Percentiles rank a stretch among this genome's conserved stretches.
These are phyloP conservation scores for Megaptera novaeangliae DNA, from an alignment of 2,113 vertebrate genomes.

Conservation along the genomic window DNA sequence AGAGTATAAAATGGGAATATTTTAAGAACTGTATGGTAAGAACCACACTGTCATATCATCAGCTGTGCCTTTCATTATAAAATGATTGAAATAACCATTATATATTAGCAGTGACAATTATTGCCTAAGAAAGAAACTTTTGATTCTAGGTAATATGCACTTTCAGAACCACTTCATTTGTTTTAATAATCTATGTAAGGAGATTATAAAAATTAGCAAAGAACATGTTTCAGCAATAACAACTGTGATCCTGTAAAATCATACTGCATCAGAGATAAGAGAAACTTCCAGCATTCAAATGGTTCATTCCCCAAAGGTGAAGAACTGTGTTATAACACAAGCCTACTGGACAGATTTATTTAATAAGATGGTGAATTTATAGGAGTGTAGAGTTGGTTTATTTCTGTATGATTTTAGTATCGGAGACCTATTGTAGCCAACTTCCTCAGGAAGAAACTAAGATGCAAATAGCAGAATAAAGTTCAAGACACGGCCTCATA, in stretches of 20 bases:
- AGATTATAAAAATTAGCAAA: neutral
- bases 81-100: neutral
- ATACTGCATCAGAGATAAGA: neutral
- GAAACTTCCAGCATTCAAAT: neutral
- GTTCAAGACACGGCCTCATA: neutral
- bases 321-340: neutral
- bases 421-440: neutral
- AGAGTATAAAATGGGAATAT: neutral
- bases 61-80: neutral
- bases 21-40: neutral
- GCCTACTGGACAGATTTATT: neutral
- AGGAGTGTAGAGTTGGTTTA: neutral
- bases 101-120: neutral
- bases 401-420: neutral
- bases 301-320: neutral
- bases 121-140: neutral
- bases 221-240: neutral
- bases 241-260: neutral
- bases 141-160: neutral
- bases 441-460: neutral
- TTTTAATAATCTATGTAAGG: neutral
- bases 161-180: neutral
- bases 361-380: neutral
- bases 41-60: neutral
- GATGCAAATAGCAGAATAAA: neutral